A percentile compares a stretch with the other conserved stretches of the same genome.
phyloP scores from a whole-genome alignment of 2,888 invertebrate species.

The Synergus umbraculus region DNA sequence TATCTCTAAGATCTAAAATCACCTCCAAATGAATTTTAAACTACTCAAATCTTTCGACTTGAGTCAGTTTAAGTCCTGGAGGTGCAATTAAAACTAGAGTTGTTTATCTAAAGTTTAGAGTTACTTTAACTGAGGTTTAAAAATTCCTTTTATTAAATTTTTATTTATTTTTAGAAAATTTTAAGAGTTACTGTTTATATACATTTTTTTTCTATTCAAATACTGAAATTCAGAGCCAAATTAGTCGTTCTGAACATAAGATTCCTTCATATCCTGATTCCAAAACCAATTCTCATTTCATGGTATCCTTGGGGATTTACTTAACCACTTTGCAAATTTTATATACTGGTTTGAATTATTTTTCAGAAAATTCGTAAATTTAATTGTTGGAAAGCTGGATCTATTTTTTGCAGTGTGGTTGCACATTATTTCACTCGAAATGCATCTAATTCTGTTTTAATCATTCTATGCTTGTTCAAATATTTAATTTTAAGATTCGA shows the following conservation, averaged over 20 bases:
- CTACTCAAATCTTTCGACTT: neutral
- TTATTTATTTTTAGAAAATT: neutral
- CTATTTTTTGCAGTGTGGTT: neutral
- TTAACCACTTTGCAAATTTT: neutral
- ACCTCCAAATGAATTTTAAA: neutral
- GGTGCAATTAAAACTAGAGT: neutral
- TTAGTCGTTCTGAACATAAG: neutral
- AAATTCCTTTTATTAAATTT: neutral
- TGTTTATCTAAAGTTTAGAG: neutral
- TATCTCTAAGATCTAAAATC: conserved; percentile 12
- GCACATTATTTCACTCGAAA: neutral
- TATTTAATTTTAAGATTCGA: neutral
- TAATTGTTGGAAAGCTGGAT: neutral
- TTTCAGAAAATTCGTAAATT: neutral
- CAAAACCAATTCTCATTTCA: conserved; percentile 16
- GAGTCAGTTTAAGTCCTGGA: neutral
- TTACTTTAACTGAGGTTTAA: neutral
- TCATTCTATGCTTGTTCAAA: neutral
- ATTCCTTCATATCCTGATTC: conserved; percentile 25
- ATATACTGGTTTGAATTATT: neutral
- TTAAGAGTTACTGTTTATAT: neutral
- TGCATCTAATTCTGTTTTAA: conserved; percentile 2
- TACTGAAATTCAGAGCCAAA: neutral
- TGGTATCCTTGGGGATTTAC: neutral
- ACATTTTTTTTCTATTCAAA: neutral